phyloP scores from a whole-genome alignment of 2,888 invertebrate genomes.

The Pseudanteris insignis region DNA sequence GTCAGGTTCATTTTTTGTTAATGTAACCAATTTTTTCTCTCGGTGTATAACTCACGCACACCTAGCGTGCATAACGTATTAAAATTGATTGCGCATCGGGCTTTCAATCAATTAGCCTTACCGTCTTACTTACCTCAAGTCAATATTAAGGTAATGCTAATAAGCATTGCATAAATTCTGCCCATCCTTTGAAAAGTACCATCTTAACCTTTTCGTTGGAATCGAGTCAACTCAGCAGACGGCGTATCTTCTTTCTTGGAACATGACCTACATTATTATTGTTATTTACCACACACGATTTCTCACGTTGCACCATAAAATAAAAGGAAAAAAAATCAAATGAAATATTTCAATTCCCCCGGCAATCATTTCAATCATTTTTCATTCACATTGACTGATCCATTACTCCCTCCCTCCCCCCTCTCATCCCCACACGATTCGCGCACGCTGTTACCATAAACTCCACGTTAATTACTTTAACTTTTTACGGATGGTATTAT shows the following conservation, averaged over 20 bases:
- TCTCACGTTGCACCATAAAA: conserved; percentile 30
- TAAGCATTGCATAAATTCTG: conserved; percentile 43
- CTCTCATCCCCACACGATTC: too few species aligned
- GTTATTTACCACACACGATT: conserved; percentile 30
- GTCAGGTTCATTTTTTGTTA: too few species aligned
- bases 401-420: too few species aligned
- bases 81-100: too few species aligned
- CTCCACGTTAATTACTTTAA: conserved; percentile 10
- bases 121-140: conserved; percentile 28
- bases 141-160: conserved; percentile 34
- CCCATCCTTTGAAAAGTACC: conserved; percentile 37
- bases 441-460: conserved; percentile 2
- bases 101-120: conserved; percentile 27
- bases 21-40: too few species aligned
- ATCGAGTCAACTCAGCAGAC: conserved; percentile 35
- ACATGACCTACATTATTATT: conserved; percentile 42
- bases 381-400: too few species aligned
- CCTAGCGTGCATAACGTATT: too few species aligned
- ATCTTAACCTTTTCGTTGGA: conserved; percentile 40
- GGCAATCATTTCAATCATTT: conserved; percentile 14
- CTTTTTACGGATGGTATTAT: too few species aligned
- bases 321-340: too few species aligned
- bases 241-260: conserved; percentile 30
- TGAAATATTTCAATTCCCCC: conserved; percentile 23
- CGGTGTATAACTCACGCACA: too few species aligned